Percentiles rank a stretch among this genome's conserved stretches.
Evolutionary conservation across 2,888 invertebrate genomes (phyloP).

Genomic region (Diachrysia chrysitis): DNA sequence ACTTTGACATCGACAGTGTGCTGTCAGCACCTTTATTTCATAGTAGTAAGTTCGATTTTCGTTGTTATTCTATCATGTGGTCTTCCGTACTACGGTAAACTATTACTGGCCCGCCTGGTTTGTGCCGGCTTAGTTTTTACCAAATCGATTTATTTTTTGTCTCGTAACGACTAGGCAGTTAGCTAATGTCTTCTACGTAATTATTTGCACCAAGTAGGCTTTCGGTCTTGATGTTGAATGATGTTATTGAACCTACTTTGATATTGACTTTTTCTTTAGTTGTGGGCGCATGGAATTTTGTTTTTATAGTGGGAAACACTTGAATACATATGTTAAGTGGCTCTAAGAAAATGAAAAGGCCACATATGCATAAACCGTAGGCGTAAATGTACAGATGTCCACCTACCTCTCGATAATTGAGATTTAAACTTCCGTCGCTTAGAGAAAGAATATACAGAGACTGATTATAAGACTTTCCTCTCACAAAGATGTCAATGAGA

Average conservation of each 20-base stretch:
- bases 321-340: background rate
- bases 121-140: slow-evolving; percentile 34
- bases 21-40: background rate
- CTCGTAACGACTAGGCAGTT: slow-evolving; percentile 9
- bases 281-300: slow-evolving; percentile 12
- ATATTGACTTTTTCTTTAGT: slow-evolving; percentile 17
- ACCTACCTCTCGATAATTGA: background rate
- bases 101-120: slow-evolving; percentile 19
- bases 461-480: background rate
- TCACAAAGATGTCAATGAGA: background rate
- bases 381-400: background rate
- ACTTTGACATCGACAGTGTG: background rate
- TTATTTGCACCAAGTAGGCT: slow-evolving; percentile 36
- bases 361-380: background rate
- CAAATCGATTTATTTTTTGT: slow-evolving; percentile 56
- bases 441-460: background rate
- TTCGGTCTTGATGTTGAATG: slow-evolving; percentile 13
- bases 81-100: slow-evolving; percentile 31
- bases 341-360: background rate
- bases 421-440: background rate
- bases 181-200: slow-evolving; percentile 28
- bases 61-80: background rate
- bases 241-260: background rate
- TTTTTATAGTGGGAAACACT: background rate
- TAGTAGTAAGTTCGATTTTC: background rate